Evolutionary conservation across 2,888 invertebrate genomes (phyloP).

Genomic region (Chalcis sispes): DNA sequence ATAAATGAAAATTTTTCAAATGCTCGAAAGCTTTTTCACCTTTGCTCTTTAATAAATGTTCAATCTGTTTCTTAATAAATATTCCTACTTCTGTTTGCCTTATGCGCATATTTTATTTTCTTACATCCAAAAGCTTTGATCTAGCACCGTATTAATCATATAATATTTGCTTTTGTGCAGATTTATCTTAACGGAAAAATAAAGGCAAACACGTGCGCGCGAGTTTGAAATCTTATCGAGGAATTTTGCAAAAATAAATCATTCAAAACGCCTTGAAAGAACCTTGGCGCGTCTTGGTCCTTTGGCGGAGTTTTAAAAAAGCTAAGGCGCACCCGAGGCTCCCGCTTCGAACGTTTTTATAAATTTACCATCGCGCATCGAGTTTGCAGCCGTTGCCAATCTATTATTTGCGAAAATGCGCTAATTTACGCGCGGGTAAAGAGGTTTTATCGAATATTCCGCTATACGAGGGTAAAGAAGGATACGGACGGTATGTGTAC

Average conservation of each 20-base stretch:
- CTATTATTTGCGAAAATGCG: not conserved
- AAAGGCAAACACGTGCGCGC: not conserved
- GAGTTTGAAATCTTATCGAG: not conserved
- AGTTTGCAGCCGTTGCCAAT: not conserved
- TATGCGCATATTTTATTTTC: not conserved
- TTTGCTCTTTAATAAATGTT: slow-evolving; percentile 28
- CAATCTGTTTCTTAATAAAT: no score
- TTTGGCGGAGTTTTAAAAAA: no score
- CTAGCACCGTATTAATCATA: slow-evolving; percentile 14
- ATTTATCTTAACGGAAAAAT: not conserved
- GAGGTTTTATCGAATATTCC: slow-evolving; percentile 14
- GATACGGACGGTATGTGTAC: not conserved
- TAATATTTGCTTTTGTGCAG: not conserved
- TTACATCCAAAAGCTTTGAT: not conserved
- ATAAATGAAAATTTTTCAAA: slow-evolving; percentile 21
- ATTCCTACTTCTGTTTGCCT: slow-evolving; percentile 19
- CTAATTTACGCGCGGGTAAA: not conserved
- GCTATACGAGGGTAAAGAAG: not conserved
- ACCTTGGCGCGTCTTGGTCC: no score
- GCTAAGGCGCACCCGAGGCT: no score
- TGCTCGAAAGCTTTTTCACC: slow-evolving; percentile 12
- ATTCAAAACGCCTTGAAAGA: not conserved
- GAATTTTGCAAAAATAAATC: not conserved
- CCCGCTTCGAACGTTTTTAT: no score
- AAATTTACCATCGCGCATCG: no score